Evolutionary conservation across 2,113 vertebrate species (phyloP).

Genomic region (Scartelaos histophorus): DNA sequence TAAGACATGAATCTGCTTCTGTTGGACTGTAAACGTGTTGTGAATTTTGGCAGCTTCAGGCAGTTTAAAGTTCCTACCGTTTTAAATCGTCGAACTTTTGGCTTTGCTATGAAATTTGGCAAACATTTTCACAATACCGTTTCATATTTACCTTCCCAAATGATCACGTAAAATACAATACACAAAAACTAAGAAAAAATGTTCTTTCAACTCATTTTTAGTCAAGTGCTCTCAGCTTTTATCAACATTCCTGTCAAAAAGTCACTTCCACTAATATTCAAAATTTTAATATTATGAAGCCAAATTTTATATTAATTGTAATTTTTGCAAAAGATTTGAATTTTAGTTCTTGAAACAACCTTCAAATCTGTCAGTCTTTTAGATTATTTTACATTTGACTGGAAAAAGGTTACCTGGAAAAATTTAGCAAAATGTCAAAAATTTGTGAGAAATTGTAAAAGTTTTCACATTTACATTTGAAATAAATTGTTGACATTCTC

Average conservation of each 20-base stretch:
- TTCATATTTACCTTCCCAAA: neutral
- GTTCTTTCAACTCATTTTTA: neutral
- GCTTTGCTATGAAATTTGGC: neutral
- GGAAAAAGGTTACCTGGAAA: too few relatives aligned
- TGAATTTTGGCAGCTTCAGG: conserved; percentile 63
- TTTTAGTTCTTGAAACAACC: too few relatives aligned
- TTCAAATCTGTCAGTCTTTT: neutral
- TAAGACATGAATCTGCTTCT: neutral
- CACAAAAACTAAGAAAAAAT: neutral
- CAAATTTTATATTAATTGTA: neutral
- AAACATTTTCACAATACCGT: neutral
- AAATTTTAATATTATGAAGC: too few relatives aligned
- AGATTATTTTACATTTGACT: neutral
- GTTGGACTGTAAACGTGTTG: conserved; percentile 72
- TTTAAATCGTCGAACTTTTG: neutral
- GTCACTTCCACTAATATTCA: too few relatives aligned
- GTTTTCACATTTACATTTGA: too few relatives aligned
- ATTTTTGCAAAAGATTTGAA: too few relatives aligned
- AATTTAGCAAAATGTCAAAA: too few relatives aligned
- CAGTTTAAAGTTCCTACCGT: conserved; percentile 12
- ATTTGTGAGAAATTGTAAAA: too few relatives aligned
- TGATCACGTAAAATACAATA: neutral
- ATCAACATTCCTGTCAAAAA: too few relatives aligned
- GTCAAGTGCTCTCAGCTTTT: too few relatives aligned
- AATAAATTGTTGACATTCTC: too few relatives aligned